Conservation (phyloP, 2,113 vertebrate species). For the Corynorhinus townsendii region DNA sequence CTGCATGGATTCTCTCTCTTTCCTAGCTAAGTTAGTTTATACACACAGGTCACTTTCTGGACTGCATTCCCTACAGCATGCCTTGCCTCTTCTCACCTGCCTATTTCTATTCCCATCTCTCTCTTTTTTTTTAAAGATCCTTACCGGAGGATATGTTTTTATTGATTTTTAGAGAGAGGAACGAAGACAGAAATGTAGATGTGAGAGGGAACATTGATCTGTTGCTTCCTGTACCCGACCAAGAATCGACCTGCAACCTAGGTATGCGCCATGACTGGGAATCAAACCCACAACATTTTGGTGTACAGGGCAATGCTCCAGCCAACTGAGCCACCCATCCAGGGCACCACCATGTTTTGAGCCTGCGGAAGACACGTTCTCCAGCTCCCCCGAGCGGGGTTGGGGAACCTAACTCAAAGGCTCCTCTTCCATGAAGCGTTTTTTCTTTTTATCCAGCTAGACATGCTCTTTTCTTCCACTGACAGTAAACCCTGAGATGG, state of each 20-base stretch:
- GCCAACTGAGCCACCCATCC: too few relatives aligned
- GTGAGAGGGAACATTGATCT: too few relatives aligned
- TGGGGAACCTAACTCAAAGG: not conserved
- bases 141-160: too few relatives aligned
- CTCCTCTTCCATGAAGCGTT: not conserved
- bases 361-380: not conserved
- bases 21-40: not conserved
- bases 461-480: not conserved
- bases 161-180: too few relatives aligned
- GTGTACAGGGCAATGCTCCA: too few relatives aligned
- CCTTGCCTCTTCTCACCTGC: not conserved
- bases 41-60: not conserved
- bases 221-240: too few relatives aligned
- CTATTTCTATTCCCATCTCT: not conserved
- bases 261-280: too few relatives aligned
- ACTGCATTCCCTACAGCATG: not conserved
- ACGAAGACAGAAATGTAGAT: too few relatives aligned
- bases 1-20: not conserved
- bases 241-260: too few relatives aligned
- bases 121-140: not conserved
- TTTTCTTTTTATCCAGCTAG: not conserved
- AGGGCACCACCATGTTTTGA: not conserved
- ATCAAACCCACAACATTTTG: too few relatives aligned
- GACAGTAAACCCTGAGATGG: not conserved
- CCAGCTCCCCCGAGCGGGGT: not conserved